Base-by-base conservation (phyloP, 1,140 invertebrate species). In the Vollenhovia emeryi region DNA sequence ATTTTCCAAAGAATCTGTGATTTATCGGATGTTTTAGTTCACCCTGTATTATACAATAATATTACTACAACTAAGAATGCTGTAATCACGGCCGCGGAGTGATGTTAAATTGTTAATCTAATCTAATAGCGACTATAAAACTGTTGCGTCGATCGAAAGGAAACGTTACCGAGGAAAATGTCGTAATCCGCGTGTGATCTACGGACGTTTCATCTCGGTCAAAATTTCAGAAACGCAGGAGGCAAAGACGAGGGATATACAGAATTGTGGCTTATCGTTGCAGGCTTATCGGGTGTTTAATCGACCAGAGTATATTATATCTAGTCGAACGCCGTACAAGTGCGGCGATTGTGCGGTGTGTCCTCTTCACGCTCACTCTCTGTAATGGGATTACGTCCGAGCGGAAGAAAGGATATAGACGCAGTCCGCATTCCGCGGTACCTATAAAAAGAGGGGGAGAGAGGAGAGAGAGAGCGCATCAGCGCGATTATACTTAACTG, bases 401-500 rank as follows among this genome's bases (percentile, higher is more conserved):
- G 21, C 62, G 71, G 30, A 59, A 64, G 43, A 52, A 84, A 75
- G 8, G 33, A 64, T 40, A 40, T 15, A 50, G 27, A 48, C 30
- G 27, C 52, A 9, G 24, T 48, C 18, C 24, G 71, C 82, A 84
- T 84, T 84, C 69, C 71, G 48, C 30, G 18, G 48, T 30, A 18
- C 27, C 69, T 59, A 62, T 83, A 55, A n/a, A 27, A 3, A 57
- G 55, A 57, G 45, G 18, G 15, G 5, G 13, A 48, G 45, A 48
- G 4, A 48, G 15, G 33, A 52, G n/a, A n/a, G n/a, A 8, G 7
- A 52, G 50, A 48, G 15, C 9, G 43, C 45, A 60, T 84, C 33
- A 18, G 57, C 43, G 55, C 18, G 59, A 84, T 84, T 84, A 84
- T 50, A 74, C 52, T 59, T 50, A 62, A 76, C 82, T 18, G 71